These are phyloP conservation scores for Pristionchus maxplancki DNA, from an alignment of 2,888 invertebrate genomes.

Conservation along the genomic window DNA sequence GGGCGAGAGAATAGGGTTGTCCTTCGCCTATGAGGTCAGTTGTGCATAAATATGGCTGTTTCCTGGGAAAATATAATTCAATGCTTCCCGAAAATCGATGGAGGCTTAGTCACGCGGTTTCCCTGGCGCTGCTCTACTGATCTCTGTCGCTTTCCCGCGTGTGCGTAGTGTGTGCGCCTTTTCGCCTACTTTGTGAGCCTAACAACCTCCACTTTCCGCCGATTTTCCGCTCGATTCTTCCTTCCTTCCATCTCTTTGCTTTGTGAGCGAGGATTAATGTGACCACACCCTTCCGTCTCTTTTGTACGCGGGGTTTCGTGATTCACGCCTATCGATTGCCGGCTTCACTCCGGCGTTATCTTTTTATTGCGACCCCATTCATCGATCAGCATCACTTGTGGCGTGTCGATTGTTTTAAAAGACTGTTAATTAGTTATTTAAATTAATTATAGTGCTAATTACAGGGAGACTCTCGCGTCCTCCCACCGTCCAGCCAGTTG, in stretches of 20 bases:
- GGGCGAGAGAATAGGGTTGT: too few species aligned
- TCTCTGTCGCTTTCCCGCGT: neutral
- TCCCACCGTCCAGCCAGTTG: neutral
- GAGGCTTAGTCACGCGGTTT: slow-evolving; percentile 13
- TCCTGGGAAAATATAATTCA: too few species aligned
- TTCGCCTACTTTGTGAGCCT: neutral
- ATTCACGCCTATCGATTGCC: neutral
- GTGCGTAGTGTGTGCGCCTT: neutral
- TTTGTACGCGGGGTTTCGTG: neutral
- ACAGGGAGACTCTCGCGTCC: slow-evolving; percentile 15
- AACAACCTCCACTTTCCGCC: neutral
- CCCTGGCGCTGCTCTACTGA: slow-evolving; percentile 3
- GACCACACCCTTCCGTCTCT: neutral
- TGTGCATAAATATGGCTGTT: too few species aligned
- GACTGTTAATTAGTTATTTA: neutral
- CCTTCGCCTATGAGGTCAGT: too few species aligned
- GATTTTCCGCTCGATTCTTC: neutral
- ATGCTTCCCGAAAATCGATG: neutral
- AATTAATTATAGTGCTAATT: neutral
- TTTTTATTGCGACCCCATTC: neutral
- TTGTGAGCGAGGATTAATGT: neutral
- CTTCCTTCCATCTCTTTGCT: neutral
- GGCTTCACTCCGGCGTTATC: neutral
- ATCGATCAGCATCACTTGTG: neutral
- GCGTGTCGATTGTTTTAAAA: neutral